Conservation (phyloP, 2,888 invertebrate genomes). For the Auanema freiburgensis region DNA sequence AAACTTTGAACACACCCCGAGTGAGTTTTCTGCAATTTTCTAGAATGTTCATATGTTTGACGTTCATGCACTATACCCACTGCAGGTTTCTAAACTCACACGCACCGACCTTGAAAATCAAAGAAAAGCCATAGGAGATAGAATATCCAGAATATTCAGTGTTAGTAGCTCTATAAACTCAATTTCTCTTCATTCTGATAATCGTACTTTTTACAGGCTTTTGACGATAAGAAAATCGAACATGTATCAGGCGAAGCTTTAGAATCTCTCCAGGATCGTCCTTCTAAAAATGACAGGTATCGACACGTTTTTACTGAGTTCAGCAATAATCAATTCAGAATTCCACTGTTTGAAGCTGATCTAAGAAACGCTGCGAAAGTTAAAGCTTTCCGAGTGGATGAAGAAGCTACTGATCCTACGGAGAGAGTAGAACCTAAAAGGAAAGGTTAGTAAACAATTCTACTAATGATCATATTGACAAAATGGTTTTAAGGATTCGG, state of each 20-base stretch:
- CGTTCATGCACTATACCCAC: no score
- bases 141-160: not conserved
- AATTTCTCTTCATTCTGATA: not conserved
- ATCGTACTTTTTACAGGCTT: not conserved
- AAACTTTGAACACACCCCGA: not conserved
- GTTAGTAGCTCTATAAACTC: conserved; percentile 1
- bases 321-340: not conserved
- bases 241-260: no score
- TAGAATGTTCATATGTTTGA: no score
- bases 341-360: conserved; percentile 13
- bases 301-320: no score
- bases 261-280: no score
- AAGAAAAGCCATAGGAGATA: conserved; percentile 4
- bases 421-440: not conserved
- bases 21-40: not conserved
- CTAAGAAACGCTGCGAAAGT: conserved; percentile 5
- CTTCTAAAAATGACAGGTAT: no score
- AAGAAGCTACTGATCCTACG: not conserved
- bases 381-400: not conserved
- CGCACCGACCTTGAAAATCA: not conserved
- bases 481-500: conserved; percentile 19
- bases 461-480: no score
- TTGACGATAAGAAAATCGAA: no score
- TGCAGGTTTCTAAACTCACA: not conserved
- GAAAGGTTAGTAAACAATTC: not conserved